These are phyloP conservation scores for Tenrec ecaudatus DNA, from an alignment of 2,113 vertebrate genomes.

Conservation along the genomic window DNA sequence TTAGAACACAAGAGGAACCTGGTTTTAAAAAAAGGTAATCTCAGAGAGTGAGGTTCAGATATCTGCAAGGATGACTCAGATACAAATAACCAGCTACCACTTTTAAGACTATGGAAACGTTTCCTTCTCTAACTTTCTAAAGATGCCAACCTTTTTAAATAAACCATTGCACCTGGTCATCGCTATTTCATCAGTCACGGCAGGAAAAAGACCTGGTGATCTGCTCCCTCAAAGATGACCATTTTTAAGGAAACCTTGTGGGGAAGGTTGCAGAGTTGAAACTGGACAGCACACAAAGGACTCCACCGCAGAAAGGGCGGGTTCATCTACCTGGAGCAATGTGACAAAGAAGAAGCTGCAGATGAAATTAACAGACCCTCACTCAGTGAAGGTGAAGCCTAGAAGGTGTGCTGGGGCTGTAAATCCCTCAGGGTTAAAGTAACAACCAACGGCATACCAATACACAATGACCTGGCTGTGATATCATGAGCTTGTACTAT, in stretches of 20 bases:
- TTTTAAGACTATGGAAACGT: conserved; percentile 3
- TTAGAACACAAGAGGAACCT: background rate
- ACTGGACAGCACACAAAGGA: background rate
- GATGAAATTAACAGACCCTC: background rate
- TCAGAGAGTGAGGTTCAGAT: background rate
- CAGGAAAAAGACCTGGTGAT: background rate
- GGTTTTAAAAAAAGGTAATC: background rate
- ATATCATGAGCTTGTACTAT: background rate
- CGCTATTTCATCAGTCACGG: background rate
- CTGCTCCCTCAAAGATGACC: background rate
- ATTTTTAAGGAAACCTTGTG: background rate
- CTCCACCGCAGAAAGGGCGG: background rate
- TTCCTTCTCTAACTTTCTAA: background rate
- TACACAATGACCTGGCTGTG: background rate
- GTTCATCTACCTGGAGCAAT: background rate
- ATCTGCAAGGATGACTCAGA: background rate
- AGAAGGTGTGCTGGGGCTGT: background rate
- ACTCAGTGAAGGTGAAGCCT: background rate
- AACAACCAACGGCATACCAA: conserved; percentile 35
- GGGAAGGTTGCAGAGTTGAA: background rate
- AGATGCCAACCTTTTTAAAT: background rate
- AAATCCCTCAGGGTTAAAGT: background rate
- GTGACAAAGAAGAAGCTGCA: conserved; percentile 50
- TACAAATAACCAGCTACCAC: background rate
- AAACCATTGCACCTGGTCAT: background rate